Percentiles rank a stretch among this genome's conserved stretches.
These are phyloP conservation scores for Caenorhabditis angaria DNA, from an alignment of 2,888 invertebrate species.

Conservation along the genomic window DNA sequence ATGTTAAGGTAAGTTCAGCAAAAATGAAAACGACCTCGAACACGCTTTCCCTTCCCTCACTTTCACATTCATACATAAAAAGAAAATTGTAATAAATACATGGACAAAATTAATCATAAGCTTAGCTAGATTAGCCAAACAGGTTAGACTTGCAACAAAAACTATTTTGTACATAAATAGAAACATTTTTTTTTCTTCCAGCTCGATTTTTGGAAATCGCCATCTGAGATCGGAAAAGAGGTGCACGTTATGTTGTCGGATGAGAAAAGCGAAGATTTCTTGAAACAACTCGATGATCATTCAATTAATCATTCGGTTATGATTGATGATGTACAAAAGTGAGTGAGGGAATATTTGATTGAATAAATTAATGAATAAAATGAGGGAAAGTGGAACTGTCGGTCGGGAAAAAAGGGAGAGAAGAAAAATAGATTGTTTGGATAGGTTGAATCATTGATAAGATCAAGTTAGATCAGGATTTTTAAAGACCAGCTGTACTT, in stretches of 20 bases:
- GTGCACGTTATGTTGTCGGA: conserved; percentile 69
- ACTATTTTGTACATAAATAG: too few species aligned
- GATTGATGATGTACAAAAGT: conserved; percentile 71
- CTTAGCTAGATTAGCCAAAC: background rate
- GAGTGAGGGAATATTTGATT: too few species aligned
- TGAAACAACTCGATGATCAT: conserved; percentile 42
- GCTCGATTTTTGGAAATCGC: conserved; percentile 71
- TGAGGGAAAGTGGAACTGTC: background rate
- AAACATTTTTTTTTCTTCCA: conserved; percentile 16
- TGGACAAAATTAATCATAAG: background rate
- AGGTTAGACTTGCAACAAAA: background rate
- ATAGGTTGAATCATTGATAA: too few species aligned
- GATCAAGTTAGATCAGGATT: too few species aligned
- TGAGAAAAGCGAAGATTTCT: conserved; percentile 43
- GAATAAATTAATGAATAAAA: too few species aligned
- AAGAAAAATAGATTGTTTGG: too few species aligned
- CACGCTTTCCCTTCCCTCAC: background rate
- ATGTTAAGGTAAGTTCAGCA: conserved; percentile 35
- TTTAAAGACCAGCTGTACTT: too few species aligned
- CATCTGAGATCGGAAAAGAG: conserved; percentile 60
- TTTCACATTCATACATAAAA: background rate
- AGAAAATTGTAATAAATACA: background rate
- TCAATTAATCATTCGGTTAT: conserved; percentile 62
- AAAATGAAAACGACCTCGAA: background rate
- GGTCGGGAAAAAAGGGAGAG: background rate